Base-by-base conservation (phyloP, 1,140 invertebrate species). In the Papilio xuthus region DNA sequence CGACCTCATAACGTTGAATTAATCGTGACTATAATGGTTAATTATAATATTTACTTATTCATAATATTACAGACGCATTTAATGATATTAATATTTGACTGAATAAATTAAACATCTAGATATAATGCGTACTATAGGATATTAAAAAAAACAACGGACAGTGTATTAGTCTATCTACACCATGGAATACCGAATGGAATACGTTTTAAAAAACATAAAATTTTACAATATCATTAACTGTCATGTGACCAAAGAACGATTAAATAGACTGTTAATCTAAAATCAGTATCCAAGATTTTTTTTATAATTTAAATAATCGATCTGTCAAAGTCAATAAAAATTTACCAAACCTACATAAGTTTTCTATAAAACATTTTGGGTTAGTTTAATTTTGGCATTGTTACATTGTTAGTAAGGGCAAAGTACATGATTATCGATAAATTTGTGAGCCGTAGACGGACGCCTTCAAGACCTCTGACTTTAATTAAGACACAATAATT, bases 401-500 rank as follows among this genome's bases (percentile, higher is more conserved):
- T 2, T 23, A 73, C 71, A 23, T 73, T 26, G 71, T 72, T 72
- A 72, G n/a, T 47, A 42, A 47, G 18, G 20, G 77, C 77, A 80
- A 78, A 83, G 80, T 77, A 81, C 78, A 80, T 79, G 74, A 81
- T 83, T 83, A 75, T 75, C 72, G 72, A 53, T 75, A 47, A 74
- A 74, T 75, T 56, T 63, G 74, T 23, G 32, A 41, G 74, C 53
- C 26, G 56, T 23, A 76, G 74, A 76, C 53, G 74, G 56, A 76
- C 74, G 74, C 74, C 74, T 76, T 60, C 56, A 60, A 63, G 82
- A 76, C 81, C 80, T 71, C 83, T 80, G 83, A 84, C 80, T 90
- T 87, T 90, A 92, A 92, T 92, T 89, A 91, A 90, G 88, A 88
- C 85, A 92, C 86, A 90, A 90, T 91, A 92, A 93, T 91, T 90